A percentile compares a stretch with the other conserved stretches of the same genome.
phyloP scores from a whole-genome alignment of 2,113 vertebrate genomes.

The Monarcha castaneiventris region DNA sequence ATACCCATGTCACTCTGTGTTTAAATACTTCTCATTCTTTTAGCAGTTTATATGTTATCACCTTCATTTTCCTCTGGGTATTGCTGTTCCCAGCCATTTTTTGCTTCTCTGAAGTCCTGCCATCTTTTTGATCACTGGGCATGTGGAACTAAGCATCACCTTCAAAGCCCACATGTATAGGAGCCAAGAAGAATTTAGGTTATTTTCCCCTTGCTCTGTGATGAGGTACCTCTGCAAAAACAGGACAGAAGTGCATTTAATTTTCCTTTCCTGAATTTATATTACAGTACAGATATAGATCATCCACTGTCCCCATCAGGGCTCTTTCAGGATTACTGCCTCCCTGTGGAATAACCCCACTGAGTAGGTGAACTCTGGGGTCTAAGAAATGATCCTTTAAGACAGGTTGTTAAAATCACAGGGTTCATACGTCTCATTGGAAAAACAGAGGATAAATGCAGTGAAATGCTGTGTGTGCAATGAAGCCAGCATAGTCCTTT shows the following conservation, averaged over 20 bases:
- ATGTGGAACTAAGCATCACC: background rate
- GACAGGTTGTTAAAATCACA: background rate
- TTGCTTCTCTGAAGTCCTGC: slow-evolving; percentile 18
- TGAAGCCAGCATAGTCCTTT: background rate
- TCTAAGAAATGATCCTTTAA: background rate
- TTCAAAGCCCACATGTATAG: background rate
- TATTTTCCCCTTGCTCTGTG: background rate
- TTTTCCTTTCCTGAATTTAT: background rate
- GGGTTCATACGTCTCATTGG: background rate
- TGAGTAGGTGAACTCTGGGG: background rate
- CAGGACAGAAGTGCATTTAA: background rate
- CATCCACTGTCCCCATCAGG: background rate
- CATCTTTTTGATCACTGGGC: background rate
- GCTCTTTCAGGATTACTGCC: background rate
- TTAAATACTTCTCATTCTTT: background rate
- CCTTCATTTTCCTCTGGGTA: background rate
- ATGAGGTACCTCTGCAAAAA: slow-evolving; percentile 1
- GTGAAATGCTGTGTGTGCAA: background rate
- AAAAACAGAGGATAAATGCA: background rate
- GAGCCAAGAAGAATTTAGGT: background rate
- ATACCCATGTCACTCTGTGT: background rate
- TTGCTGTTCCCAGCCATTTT: background rate
- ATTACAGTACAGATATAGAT: background rate
- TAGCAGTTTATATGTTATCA: background rate
- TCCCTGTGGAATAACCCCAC: background rate